Evolutionary conservation across 2,888 invertebrate species (phyloP).

Genomic region (Halocaridina rubra): DNA sequence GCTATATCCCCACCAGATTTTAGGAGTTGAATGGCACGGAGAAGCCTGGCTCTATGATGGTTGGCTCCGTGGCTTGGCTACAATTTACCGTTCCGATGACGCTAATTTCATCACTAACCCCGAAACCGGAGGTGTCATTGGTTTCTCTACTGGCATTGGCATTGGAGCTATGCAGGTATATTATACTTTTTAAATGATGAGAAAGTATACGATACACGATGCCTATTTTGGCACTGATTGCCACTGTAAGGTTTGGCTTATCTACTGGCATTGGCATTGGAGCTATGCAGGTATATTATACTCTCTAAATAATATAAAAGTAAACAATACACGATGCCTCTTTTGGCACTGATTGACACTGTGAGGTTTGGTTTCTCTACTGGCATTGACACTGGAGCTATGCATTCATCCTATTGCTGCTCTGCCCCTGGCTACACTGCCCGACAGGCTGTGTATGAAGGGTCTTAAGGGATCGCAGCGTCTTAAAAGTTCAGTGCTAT

Average conservation of each 20-base stretch:
- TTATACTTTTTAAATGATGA: too few species aligned
- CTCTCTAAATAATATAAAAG: too few species aligned
- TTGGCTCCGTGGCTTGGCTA: slow-evolving; percentile 64
- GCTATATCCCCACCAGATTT: slow-evolving; percentile 17
- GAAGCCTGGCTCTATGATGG: slow-evolving; percentile 64
- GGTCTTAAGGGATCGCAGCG: too few species aligned
- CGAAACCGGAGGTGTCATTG: not conserved
- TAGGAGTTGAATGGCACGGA: slow-evolving; percentile 65
- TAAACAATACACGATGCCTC: too few species aligned
- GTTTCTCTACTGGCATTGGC: not conserved
- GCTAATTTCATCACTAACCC: slow-evolving; percentile 26
- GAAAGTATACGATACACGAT: too few species aligned
- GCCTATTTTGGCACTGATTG: too few species aligned
- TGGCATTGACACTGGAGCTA: not conserved
- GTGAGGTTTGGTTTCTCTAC: slow-evolving; percentile 7
- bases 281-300: slow-evolving; percentile 31
- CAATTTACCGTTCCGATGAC: slow-evolving; percentile 64
- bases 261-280: not conserved
- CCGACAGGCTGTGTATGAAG: too few species aligned
- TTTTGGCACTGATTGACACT: too few species aligned
- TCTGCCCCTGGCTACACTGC: too few species aligned
- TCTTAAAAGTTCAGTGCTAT: too few species aligned
- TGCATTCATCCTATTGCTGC: too few species aligned
- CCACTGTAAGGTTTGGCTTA: too few species aligned
- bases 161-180: slow-evolving; percentile 28